Conservation (phyloP, 2,888 invertebrate species). For the Caradrina clavipalpis region DNA sequence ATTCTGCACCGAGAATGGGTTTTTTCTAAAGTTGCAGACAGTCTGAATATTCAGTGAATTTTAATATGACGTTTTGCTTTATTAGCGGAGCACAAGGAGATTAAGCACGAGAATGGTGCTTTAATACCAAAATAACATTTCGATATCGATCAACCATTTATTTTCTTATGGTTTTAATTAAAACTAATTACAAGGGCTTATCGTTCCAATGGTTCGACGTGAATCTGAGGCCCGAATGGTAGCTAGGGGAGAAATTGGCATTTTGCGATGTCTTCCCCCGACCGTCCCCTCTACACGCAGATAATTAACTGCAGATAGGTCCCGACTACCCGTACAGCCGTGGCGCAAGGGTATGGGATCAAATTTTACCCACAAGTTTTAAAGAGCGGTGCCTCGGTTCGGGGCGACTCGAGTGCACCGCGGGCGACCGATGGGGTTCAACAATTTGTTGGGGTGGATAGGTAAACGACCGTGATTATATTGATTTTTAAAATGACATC, state of each 20-base stretch:
- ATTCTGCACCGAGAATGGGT: conserved; percentile 48
- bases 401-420: conserved; percentile 73
- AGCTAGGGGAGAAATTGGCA: conserved; percentile 82
- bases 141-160: conserved; percentile 73
- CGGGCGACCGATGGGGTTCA: conserved; percentile 79
- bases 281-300: conserved; percentile 81
- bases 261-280: conserved; percentile 82
- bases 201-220: conserved; percentile 78
- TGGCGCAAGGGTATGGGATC: conserved; percentile 78
- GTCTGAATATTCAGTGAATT: conserved; percentile 58
- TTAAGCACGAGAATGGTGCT: conserved; percentile 62
- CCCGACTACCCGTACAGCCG: conserved; percentile 76
- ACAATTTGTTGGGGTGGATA: conserved; percentile 87
- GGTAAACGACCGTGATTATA: conserved; percentile 88
- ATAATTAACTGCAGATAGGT: conserved; percentile 90
- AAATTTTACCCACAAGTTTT: conserved; percentile 88
- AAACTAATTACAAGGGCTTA: conserved; percentile 86
- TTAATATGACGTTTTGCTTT: conserved; percentile 41
- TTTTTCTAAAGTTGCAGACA: conserved; percentile 44
- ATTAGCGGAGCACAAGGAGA: conserved; percentile 33
- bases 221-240: conserved; percentile 78
- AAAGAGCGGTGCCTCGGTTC: conserved; percentile 80
- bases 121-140: conserved; percentile 65
- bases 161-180: conserved; percentile 85
- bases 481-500: conserved; percentile 86